A percentile compares a stretch with the other conserved stretches of the same genome.
These are phyloP conservation scores for Fulica atra DNA, from an alignment of 2,113 vertebrate species.

Conservation along the genomic window DNA sequence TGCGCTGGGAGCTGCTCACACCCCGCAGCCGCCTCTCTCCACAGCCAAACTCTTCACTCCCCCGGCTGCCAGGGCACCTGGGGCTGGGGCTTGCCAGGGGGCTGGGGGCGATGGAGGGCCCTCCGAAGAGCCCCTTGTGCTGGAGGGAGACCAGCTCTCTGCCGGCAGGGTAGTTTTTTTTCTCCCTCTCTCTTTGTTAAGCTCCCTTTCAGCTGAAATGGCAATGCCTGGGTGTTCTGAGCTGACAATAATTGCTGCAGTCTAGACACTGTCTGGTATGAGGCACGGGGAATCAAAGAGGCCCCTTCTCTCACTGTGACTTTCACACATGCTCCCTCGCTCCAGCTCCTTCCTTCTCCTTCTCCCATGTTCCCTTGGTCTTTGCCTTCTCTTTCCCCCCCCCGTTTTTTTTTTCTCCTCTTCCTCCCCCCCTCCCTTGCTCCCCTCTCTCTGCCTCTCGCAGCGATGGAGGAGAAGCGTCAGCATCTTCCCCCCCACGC, in stretches of 20 bases:
- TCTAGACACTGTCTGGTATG: conserved; percentile 95
- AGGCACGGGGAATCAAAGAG: conserved; percentile 78
- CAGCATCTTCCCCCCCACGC: conserved; percentile 51
- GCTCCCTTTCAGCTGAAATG: conserved; percentile 85
- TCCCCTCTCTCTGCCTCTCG: conserved; percentile 8
- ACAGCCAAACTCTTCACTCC: background rate
- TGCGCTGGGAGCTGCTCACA: accelerated
- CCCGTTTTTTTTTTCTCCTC: too few species aligned
- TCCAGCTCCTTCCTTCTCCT: conserved; percentile 78
- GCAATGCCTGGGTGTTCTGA: conserved; percentile 89
- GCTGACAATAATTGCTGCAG: conserved; percentile 92
- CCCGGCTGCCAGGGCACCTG: background rate
- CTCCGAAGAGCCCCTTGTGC: conserved; percentile 47
- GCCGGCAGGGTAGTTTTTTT: conserved; percentile 61
- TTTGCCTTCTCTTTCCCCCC: conserved; percentile 1
- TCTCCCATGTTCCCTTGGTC: conserved; percentile 66
- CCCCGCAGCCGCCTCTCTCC: accelerated
- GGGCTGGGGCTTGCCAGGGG: background rate
- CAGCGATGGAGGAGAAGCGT: conserved; percentile 45
- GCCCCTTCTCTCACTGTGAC: conserved; percentile 71
- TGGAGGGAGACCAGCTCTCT: conserved; percentile 62
- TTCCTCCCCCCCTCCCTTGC: background rate
- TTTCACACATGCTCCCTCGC: conserved; percentile 70
- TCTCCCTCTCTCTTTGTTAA: conserved; percentile 77
- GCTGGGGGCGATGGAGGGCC: background rate